These are phyloP conservation scores for Myotis davidii DNA, from an alignment of 2,113 vertebrate genomes.

Conservation along the genomic window DNA sequence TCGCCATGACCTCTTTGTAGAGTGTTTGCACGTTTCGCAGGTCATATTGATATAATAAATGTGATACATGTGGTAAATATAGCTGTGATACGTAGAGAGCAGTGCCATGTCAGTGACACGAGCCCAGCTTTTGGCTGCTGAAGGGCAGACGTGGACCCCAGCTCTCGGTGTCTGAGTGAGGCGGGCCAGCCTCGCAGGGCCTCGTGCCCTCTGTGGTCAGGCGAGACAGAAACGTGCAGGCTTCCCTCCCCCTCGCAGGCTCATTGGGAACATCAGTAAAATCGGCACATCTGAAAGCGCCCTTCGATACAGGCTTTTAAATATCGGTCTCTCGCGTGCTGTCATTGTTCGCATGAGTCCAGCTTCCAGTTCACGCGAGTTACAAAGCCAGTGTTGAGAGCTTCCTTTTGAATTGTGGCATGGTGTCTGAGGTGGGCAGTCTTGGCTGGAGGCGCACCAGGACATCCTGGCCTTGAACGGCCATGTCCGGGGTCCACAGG, in stretches of 20 bases:
- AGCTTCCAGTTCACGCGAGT: not conserved
- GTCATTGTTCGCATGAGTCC: not conserved
- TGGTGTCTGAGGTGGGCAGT: not conserved
- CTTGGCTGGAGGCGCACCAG: not conserved
- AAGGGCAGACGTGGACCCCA: not conserved
- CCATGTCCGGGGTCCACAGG: accelerated
- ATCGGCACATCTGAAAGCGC: not conserved
- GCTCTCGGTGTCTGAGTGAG: not conserved
- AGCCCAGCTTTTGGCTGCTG: not conserved
- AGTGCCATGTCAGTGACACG: not conserved
- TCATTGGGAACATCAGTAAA: not conserved
- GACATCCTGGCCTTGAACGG: not conserved
- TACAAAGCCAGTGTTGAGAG: not conserved
- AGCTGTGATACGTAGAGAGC: no score
- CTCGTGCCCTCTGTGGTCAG: not conserved
- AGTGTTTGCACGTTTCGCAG: not conserved
- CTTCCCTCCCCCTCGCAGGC: not conserved
- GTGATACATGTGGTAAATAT: no score
- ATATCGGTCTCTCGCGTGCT: not conserved
- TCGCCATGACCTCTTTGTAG: not conserved
- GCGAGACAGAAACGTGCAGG: not conserved
- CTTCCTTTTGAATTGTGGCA: not conserved
- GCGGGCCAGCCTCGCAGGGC: not conserved
- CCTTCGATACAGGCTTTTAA: not conserved
- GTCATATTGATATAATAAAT: not conserved